These are phyloP conservation scores for Ophion ellenae DNA, from an alignment of 2,888 invertebrate species.

Conservation along the genomic window DNA sequence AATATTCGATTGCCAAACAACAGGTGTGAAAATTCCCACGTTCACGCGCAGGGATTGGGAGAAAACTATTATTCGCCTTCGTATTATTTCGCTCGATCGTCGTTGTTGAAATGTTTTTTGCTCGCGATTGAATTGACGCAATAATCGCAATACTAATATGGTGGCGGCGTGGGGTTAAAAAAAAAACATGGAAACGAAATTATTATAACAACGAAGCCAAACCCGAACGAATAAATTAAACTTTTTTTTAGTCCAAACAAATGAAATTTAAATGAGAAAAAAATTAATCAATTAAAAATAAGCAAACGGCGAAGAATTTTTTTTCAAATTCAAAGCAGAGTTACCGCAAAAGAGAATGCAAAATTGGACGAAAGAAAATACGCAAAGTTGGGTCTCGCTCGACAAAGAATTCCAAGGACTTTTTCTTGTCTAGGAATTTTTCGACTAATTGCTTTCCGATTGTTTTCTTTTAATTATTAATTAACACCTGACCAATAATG, in stretches of 20 bases:
- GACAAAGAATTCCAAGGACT: no score
- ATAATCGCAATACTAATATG: background rate
- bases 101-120: background rate
- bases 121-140: background rate
- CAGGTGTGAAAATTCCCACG: conserved; percentile 29
- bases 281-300: background rate
- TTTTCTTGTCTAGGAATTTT: no score
- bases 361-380: background rate
- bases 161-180: background rate
- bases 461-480: no score
- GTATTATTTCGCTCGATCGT: background rate
- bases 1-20: conserved; percentile 21
- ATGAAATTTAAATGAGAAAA: background rate
- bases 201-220: background rate
- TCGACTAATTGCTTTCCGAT: no score
- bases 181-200: background rate
- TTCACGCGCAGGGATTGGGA: background rate
- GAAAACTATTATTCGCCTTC: background rate
- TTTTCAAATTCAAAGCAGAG: background rate
- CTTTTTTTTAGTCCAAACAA: background rate
- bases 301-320: no score
- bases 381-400: no score
- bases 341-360: conserved; percentile 6
- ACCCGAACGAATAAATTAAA: background rate
- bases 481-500: no score